Conservation (phyloP, 2,888 invertebrate species). For the Parasteatoda lunata region DNA sequence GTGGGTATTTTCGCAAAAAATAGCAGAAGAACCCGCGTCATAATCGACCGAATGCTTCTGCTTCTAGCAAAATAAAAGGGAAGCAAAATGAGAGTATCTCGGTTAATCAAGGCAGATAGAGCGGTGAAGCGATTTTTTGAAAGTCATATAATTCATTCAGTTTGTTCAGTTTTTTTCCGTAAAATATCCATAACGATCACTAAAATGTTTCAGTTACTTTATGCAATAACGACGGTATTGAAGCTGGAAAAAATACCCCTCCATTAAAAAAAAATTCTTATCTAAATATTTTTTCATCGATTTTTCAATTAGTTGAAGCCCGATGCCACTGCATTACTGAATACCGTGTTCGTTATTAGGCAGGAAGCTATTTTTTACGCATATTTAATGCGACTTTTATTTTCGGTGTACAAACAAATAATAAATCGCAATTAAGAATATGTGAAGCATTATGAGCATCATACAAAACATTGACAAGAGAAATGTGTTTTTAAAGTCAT, state of each 20-base stretch:
- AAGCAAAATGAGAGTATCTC: neutral
- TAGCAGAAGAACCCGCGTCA: neutral
- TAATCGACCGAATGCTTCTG: neutral
- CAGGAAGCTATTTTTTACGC: neutral
- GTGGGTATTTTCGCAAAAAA: neutral
- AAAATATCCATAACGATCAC: neutral
- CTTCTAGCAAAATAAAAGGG: neutral
- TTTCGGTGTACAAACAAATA: no score
- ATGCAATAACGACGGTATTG: neutral
- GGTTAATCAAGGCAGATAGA: neutral
- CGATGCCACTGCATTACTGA: neutral
- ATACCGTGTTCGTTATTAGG: neutral
- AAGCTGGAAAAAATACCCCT: neutral
- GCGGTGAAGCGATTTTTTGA: neutral
- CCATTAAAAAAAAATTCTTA: slow-evolving; percentile 22
- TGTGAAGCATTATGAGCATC: no score
- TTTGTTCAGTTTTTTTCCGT: neutral
- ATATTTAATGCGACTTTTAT: neutral
- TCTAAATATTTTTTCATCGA: slow-evolving; percentile 47
- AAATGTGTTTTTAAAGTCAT: no score
- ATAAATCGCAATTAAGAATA: no score
- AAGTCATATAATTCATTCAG: neutral
- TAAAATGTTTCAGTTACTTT: neutral
- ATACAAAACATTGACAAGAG: no score
- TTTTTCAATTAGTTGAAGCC: slow-evolving; percentile 46